Percentiles rank a stretch among this genome's conserved stretches.
Evolutionary conservation across 2,797 vertebrate species (phyloP).

Genomic region (Leontopithecus rosalia): DNA sequence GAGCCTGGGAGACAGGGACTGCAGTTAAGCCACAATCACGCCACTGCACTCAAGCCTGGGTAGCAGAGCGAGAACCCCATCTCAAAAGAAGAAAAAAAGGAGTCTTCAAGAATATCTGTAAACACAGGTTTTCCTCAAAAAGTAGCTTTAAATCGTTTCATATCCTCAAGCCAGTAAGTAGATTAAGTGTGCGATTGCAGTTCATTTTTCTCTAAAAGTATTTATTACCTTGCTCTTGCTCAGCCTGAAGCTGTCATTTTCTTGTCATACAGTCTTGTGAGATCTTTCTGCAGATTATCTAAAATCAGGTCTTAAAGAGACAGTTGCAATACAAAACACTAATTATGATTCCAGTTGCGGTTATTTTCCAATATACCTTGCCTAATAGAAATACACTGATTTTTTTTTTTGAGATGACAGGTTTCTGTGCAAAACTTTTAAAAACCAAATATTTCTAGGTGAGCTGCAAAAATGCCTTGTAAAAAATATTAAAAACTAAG

Average conservation of each 20-base stretch:
- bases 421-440: neutral
- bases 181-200: neutral
- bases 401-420: slow-evolving; percentile 47
- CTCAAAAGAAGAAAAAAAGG: neutral
- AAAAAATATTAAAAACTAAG: slow-evolving; percentile 16
- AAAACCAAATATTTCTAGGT: neutral
- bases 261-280: neutral
- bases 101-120: neutral
- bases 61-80: too few relatives aligned
- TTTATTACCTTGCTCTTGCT: neutral
- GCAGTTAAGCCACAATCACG: too few relatives aligned
- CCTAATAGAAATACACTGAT: neutral
- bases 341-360: neutral
- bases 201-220: neutral
- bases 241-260: neutral
- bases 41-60: too few relatives aligned
- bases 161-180: neutral
- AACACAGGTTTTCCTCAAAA: neutral
- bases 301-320: neutral
- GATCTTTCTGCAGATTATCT: neutral
- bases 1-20: too few relatives aligned
- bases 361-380: neutral
- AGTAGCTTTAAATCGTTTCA: neutral
- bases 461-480: neutral
- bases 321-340: neutral